Conservation (phyloP, 1,140 invertebrate species). For the Eubasilissa regina region DNA sequence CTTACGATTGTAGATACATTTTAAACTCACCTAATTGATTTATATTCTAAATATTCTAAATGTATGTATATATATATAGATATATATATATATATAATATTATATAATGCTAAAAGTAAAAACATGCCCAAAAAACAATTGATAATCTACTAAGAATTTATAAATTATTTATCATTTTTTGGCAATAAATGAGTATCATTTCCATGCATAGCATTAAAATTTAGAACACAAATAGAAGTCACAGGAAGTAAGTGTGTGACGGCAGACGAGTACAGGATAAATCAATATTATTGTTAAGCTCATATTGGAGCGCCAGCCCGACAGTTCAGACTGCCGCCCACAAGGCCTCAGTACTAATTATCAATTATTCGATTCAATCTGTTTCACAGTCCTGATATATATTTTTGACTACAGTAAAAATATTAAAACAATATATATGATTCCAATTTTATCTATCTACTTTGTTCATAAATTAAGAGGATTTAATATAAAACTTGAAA, state of each 20-base stretch:
- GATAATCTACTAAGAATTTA: constrained; percentile 57
- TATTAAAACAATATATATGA: constrained; percentile 55
- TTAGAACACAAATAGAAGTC: constrained; percentile 59
- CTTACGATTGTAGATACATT: constrained; percentile 60
- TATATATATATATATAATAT: constrained; percentile 44
- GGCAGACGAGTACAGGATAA: constrained; percentile 18
- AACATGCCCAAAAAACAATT: constrained; percentile 61
- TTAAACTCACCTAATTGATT: constrained; percentile 59
- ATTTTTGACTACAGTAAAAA: constrained; percentile 58
- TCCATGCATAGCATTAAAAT: constrained; percentile 60
- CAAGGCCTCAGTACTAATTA: constrained; percentile 60
- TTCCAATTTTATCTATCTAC: constrained; percentile 60
- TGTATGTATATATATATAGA: constrained; percentile 54
- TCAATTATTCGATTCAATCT: constrained; percentile 59
- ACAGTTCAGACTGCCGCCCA: constrained; percentile 44
- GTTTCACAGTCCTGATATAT: constrained; percentile 55
- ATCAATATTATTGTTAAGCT: constrained; percentile 50
- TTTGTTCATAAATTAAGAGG: constrained; percentile 61
- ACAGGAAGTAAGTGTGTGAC: constrained; percentile 36
- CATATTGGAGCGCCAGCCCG: constrained; percentile 53
- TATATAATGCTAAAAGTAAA: constrained; percentile 60
- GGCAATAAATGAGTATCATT: constrained; percentile 62
- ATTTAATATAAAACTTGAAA: constrained; percentile 57
- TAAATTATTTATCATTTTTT: constrained; percentile 59
- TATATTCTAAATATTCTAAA: constrained; percentile 59